Evolutionary conservation across 2,888 invertebrate genomes (phyloP).

Genomic region (Baccha elongata): DNA sequence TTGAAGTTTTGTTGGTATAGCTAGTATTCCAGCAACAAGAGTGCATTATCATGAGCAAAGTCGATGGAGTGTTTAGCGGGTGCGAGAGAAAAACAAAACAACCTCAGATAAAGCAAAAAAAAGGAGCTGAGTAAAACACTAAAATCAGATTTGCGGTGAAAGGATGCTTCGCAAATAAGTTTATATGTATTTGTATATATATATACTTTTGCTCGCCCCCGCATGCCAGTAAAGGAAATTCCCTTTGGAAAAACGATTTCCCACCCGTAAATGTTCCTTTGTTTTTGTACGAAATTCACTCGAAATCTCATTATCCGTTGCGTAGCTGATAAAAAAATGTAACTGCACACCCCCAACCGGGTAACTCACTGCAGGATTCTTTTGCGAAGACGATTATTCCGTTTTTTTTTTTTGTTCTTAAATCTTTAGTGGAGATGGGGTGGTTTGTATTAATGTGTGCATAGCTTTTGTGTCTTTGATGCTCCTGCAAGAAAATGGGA

Average conservation of each 20-base stretch:
- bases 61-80: not conserved
- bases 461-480: slow-evolving; percentile 54
- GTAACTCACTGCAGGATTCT: slow-evolving; percentile 63
- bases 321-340: slow-evolving; percentile 57
- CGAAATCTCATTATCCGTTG: slow-evolving; percentile 72
- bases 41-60: slow-evolving; percentile 63
- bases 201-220: slow-evolving; percentile 11
- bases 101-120: slow-evolving; percentile 39
- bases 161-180: slow-evolving; percentile 54
- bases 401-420: slow-evolving; percentile 24
- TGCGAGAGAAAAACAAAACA: slow-evolving; percentile 34
- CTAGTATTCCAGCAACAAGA: slow-evolving; percentile 55
- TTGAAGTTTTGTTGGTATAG: slow-evolving; percentile 57
- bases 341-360: slow-evolving; percentile 59
- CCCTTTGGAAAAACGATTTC: slow-evolving; percentile 65
- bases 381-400: slow-evolving; percentile 52
- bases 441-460: slow-evolving; percentile 35
- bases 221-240: slow-evolving; percentile 52
- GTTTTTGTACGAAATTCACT: slow-evolving; percentile 69
- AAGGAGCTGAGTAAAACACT: slow-evolving; percentile 51
- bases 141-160: slow-evolving; percentile 72
- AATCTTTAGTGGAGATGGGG: slow-evolving; percentile 21
- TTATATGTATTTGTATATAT: not conserved
- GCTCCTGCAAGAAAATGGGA: slow-evolving; percentile 42
- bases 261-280: slow-evolving; percentile 67